Percentiles rank a stretch among this genome's conserved stretches.
phyloP scores from a whole-genome alignment of 2,113 vertebrate genomes.

The Tenrec ecaudatus region DNA sequence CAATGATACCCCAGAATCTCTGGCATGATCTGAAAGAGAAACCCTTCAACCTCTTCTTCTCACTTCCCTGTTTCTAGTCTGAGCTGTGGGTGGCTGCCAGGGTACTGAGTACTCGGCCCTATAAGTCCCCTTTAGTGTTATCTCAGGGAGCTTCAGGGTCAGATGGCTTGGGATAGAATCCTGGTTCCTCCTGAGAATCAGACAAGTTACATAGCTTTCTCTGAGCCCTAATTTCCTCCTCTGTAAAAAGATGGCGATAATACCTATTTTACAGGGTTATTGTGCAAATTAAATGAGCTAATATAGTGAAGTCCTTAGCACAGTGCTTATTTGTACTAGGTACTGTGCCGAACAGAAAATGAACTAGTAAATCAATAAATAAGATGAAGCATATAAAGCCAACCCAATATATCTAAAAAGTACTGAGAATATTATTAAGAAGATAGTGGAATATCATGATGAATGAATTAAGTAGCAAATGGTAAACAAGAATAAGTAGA shows the following conservation, averaged over 20 bases:
- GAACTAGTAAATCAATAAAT: conserved; percentile 54
- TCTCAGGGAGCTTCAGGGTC: conserved; percentile 26
- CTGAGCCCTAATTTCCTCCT: neutral
- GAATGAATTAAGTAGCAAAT: neutral
- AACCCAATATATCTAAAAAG: neutral
- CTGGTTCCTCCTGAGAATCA: conserved; percentile 43
- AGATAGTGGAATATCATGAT: neutral
- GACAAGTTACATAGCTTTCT: neutral
- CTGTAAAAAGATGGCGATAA: neutral
- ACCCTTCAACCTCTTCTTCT: neutral
- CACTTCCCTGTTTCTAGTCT: conserved; percentile 32
- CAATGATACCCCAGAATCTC: conserved; percentile 3
- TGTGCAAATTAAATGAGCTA: conserved; percentile 59
- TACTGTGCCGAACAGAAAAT: conserved; percentile 57
- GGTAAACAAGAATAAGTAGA: neutral
- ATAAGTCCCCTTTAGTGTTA: neutral
- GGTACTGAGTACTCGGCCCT: neutral
- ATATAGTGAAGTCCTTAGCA: conserved; percentile 1
- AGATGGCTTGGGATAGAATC: conserved; percentile 44
- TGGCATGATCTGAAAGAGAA: conserved; percentile 45
- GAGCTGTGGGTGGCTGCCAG: conserved; percentile 3
- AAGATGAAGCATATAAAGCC: conserved; percentile 37
- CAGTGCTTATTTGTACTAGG: neutral
- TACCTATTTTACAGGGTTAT: neutral
- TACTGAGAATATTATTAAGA: neutral